A percentile compares a stretch with the other conserved stretches of the same genome.
Conservation (phyloP, 2,113 vertebrate species). For the Aleadryas rufinucha region DNA sequence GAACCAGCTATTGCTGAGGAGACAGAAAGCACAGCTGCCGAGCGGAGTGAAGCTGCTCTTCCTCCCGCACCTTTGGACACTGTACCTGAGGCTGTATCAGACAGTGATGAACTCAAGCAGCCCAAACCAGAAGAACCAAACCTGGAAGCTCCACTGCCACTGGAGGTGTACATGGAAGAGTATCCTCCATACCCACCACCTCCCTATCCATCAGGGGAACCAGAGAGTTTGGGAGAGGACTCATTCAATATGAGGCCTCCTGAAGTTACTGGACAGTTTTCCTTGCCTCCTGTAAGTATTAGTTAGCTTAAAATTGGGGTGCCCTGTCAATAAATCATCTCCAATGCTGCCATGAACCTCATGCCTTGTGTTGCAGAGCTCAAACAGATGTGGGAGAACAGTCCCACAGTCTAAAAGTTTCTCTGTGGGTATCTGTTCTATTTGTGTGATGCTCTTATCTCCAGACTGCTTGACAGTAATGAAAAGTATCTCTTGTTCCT, state of each 20-base stretch:
- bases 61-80: slow-evolving; percentile 73
- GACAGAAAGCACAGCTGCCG: background rate
- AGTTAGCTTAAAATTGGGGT: background rate
- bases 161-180: slow-evolving; percentile 88
- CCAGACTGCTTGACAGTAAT: background rate
- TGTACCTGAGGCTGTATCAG: slow-evolving; percentile 63
- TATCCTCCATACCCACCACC: slow-evolving; percentile 97
- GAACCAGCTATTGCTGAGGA: slow-evolving; percentile 60
- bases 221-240: slow-evolving; percentile 86
- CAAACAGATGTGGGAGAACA: background rate
- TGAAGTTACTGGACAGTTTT: slow-evolving; percentile 90
- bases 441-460: background rate
- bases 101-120: slow-evolving; percentile 20
- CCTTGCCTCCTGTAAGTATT: slow-evolving; percentile 89
- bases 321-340: background rate
- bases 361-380: background rate
- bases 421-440: background rate
- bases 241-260: slow-evolving; percentile 86
- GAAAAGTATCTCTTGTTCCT: background rate
- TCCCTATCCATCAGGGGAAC: slow-evolving; percentile 88
- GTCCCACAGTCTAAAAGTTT: background rate
- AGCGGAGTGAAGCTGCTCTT: slow-evolving; percentile 69
- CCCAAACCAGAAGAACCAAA: slow-evolving; percentile 38
- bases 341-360: background rate
- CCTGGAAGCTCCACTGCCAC: slow-evolving; percentile 66